These are phyloP conservation scores for Ranitomeya imitator DNA, from an alignment of 2,113 vertebrate species.

Conservation along the genomic window DNA sequence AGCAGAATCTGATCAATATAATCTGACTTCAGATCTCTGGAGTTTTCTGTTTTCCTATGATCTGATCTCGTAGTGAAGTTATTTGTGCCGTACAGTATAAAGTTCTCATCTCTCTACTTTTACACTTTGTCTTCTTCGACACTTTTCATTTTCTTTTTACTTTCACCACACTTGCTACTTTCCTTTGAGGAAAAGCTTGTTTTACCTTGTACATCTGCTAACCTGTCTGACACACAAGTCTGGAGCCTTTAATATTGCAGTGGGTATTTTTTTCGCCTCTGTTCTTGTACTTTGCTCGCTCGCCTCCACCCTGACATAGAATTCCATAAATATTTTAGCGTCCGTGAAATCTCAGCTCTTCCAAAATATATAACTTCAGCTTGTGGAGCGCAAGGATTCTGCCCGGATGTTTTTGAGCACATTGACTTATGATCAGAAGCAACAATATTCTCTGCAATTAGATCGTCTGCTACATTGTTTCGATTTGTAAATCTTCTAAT, in stretches of 20 bases:
- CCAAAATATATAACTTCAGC: slow-evolving; percentile 28
- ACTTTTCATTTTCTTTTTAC: background rate
- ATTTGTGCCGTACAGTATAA: background rate
- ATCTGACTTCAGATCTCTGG: background rate
- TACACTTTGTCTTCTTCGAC: background rate
- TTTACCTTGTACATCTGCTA: slow-evolving; percentile 4
- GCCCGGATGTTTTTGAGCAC: background rate
- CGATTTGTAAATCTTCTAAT: slow-evolving; percentile 12
- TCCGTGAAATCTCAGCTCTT: slow-evolving; percentile 20
- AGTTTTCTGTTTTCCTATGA: background rate
- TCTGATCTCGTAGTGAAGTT: background rate
- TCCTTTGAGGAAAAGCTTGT: slow-evolving; percentile 19
- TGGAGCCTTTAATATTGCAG: slow-evolving; percentile 43
- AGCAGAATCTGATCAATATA: background rate
- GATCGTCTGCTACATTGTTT: slow-evolving; percentile 3
- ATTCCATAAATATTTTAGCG: slow-evolving; percentile 40
- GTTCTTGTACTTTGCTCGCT: slow-evolving; percentile 17
- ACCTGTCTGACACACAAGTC: slow-evolving; percentile 35
- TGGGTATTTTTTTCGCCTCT: background rate
- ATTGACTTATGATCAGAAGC: background rate
- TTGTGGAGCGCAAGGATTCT: background rate
- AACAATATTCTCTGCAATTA: slow-evolving; percentile 20
- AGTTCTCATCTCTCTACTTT: background rate
- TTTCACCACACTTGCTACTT: slow-evolving; percentile 7
- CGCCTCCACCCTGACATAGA: slow-evolving; percentile 21